Conservation (phyloP, 2,797 vertebrate genomes). For the Rhincodon typus region DNA sequence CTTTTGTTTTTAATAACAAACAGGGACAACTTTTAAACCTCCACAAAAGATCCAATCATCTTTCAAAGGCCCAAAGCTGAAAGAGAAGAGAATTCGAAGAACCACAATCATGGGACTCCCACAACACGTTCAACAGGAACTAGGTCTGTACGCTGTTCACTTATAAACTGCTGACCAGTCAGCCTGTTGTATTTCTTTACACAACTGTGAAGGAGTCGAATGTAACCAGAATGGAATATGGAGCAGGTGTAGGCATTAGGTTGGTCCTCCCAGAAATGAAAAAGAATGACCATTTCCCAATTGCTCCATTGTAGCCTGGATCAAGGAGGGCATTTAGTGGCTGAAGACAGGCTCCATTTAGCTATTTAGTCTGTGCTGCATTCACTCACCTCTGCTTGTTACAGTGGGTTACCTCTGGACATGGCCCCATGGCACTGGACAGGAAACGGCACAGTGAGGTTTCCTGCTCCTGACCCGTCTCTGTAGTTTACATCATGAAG, state of each 20-base stretch:
- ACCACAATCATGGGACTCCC: constrained; percentile 93
- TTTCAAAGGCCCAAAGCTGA: constrained; percentile 44
- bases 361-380: not conserved
- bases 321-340: too few relatives aligned
- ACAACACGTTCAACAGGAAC: constrained; percentile 86
- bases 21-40: constrained; percentile 19
- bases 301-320: not conserved
- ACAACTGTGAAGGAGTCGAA: not conserved
- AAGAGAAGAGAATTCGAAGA: constrained; percentile 71
- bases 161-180: not conserved
- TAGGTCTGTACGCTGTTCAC: constrained; percentile 61
- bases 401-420: not conserved
- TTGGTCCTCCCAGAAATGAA: not conserved
- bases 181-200: not conserved
- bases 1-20: not conserved
- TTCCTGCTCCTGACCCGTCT: not conserved
- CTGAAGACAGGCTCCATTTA: not conserved
- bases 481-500: too few relatives aligned
- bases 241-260: not conserved
- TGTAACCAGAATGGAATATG: not conserved
- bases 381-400: not conserved
- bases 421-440: not conserved
- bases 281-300: not conserved
- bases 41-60: not conserved
- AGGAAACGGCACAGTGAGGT: not conserved